These are phyloP conservation scores for Pseudochirops cupreus DNA, from an alignment of 2,797 vertebrate species.

Conservation along the genomic window DNA sequence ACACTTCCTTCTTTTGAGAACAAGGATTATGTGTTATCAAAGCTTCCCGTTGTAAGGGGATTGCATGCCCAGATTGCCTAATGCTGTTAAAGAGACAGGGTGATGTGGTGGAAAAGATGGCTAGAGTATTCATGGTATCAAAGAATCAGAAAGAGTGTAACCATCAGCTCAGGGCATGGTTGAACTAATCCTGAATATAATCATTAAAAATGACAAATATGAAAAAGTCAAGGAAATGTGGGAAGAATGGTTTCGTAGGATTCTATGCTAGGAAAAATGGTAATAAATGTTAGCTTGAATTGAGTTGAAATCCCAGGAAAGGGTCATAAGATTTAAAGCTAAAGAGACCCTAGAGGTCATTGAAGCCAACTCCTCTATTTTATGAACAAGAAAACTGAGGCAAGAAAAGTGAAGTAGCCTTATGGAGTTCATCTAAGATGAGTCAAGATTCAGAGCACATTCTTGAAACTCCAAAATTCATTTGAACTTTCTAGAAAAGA, in stretches of 20 bases:
- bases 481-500: neutral
- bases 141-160: neutral
- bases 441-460: neutral
- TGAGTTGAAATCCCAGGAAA: neutral
- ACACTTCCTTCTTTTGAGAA: neutral
- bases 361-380: neutral
- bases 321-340: neutral
- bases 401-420: neutral
- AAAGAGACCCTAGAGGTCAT: neutral
- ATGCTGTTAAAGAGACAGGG: neutral
- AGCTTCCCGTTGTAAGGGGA: neutral
- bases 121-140: neutral
- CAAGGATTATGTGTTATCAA: neutral
- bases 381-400: neutral
- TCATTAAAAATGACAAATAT: neutral
- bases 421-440: neutral
- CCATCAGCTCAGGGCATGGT: neutral
- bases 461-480: neutral
- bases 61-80: neutral
- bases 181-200: neutral
- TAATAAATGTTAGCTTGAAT: neutral
- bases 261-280: neutral
- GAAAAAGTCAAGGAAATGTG: neutral
- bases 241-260: neutral
- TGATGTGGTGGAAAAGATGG: neutral